A percentile compares a stretch with the other conserved stretches of the same genome.
phyloP scores from a whole-genome alignment of 2,113 vertebrate species.

The Hypocryptadius cinnamomeus region DNA sequence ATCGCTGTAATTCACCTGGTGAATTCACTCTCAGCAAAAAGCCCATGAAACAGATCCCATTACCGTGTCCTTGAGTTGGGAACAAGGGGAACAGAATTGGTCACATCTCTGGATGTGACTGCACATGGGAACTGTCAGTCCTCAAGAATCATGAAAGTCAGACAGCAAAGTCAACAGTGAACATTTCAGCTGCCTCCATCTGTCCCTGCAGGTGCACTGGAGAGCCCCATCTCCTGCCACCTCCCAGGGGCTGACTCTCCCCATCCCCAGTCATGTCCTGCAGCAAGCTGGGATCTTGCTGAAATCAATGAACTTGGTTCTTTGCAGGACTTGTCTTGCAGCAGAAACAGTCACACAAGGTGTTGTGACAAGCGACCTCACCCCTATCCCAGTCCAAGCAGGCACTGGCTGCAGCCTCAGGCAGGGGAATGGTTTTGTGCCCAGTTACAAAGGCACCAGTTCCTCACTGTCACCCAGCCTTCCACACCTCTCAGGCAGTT shows the following conservation, averaged over 20 bases:
- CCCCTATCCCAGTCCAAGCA: not conserved
- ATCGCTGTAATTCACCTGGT: not conserved
- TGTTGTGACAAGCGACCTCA: not conserved
- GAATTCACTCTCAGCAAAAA: not conserved
- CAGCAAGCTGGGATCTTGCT: not conserved
- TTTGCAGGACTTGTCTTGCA: not conserved
- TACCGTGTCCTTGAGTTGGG: not conserved
- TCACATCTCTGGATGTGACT: not conserved
- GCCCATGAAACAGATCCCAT: not conserved
- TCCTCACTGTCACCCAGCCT: constrained; percentile 58
- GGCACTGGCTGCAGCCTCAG: not conserved
- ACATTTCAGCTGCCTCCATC: not conserved
- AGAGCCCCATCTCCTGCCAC: not conserved
- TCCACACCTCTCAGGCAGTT: not conserved
- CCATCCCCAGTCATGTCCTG: not conserved
- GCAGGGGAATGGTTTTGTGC: not conserved
- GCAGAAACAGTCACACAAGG: not conserved
- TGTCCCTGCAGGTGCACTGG: not conserved
- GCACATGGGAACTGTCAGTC: not conserved
- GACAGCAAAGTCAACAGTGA: not conserved
- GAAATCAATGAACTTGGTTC: not conserved
- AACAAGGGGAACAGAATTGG: not conserved
- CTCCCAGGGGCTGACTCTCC: not conserved
- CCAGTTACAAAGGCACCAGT: not conserved
- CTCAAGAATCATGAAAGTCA: not conserved